Conservation (phyloP, 2,797 vertebrate genomes). For the Chelmon rostratus region DNA sequence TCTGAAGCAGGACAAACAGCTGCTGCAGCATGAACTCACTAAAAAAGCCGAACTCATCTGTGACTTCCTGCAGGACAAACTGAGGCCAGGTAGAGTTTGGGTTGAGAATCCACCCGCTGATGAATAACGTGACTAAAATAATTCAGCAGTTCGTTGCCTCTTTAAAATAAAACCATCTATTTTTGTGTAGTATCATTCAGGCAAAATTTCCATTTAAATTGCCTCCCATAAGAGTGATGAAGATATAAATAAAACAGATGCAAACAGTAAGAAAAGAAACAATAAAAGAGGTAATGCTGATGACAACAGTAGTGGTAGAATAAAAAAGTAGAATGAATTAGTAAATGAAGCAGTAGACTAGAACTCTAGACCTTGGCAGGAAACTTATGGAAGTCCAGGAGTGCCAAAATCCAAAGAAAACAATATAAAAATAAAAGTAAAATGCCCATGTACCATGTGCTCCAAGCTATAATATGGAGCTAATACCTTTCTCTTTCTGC, state of each 20-base stretch:
- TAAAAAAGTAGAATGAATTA: not conserved
- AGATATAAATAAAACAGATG: not conserved
- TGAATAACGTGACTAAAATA: not conserved
- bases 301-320: not conserved
- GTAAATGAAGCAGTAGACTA: not conserved
- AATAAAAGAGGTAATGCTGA: too few relatives aligned
- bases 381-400: not conserved
- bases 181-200: not conserved
- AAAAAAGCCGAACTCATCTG: constrained; percentile 82
- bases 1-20: constrained; percentile 81
- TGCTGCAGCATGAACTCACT: constrained; percentile 78
- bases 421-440: not conserved
- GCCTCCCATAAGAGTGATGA: not conserved
- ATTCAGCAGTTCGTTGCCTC: not conserved
- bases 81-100: constrained; percentile 67
- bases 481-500: too few relatives aligned
- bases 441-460: accelerated
- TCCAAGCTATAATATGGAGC: too few relatives aligned
- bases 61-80: constrained; percentile 83
- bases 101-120: not conserved
- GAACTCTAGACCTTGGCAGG: not conserved
- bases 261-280: not conserved
- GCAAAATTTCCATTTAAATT: not conserved
- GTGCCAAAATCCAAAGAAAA: not conserved
- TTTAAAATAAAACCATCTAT: not conserved